Percentiles rank a stretch among this genome's conserved stretches.
Evolutionary conservation across 2,113 vertebrate species (phyloP).

Genomic region (Podarcis raffonei): DNA sequence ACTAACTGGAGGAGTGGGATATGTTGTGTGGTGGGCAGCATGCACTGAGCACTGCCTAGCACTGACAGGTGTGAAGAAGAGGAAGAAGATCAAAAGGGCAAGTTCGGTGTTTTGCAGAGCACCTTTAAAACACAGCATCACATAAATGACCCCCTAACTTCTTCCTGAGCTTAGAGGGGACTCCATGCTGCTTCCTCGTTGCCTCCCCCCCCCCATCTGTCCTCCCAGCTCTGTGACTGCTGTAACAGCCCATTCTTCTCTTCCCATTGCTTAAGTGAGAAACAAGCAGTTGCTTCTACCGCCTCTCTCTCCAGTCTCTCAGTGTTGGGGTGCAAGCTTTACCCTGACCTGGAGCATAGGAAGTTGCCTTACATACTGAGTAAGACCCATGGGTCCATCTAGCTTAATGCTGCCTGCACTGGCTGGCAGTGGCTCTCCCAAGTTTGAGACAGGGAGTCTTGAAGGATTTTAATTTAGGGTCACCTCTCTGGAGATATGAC

Average conservation of each 20-base stretch:
- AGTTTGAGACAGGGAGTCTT: no score
- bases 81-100: not conserved
- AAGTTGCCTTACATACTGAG: no score
- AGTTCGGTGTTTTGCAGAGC: not conserved
- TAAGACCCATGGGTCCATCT: no score
- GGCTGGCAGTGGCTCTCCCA: no score
- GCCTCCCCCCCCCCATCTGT: not conserved
- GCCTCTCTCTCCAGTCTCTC: not conserved
- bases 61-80: not conserved
- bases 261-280: not conserved
- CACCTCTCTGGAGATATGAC: no score
- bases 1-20: no score
- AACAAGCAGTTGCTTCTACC: not conserved
- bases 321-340: not conserved
- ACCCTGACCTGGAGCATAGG: no score
- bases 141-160: not conserved
- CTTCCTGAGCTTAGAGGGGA: not conserved
- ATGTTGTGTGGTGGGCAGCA: no score
- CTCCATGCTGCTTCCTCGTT: no score
- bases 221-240: not conserved
- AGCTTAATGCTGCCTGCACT: no score
- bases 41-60: no score
- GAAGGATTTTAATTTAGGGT: no score
- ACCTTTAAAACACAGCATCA: not conserved
- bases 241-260: not conserved